These are phyloP conservation scores for Diadophis punctatus DNA, from an alignment of 2,113 vertebrate genomes.

Conservation along the genomic window DNA sequence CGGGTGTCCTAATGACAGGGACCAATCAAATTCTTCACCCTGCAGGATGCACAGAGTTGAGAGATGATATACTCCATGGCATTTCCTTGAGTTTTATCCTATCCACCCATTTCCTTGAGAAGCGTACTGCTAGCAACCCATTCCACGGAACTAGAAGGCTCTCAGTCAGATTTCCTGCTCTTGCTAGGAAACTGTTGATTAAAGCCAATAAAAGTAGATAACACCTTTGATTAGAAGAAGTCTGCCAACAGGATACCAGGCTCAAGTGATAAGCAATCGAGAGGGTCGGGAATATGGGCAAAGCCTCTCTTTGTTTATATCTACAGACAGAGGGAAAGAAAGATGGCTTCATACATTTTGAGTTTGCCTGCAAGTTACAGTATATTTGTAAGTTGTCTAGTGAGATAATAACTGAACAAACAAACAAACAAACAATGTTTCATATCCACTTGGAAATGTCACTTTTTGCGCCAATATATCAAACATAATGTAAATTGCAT, in stretches of 20 bases:
- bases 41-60: neutral
- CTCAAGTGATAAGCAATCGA: neutral
- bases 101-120: neutral
- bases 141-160: neutral
- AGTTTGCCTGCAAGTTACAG: neutral
- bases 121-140: neutral
- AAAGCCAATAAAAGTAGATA: neutral
- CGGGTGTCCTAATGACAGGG: rapidly evolving
- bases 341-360: neutral
- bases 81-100: constrained; percentile 1
- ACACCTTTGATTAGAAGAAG: neutral
- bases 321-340: neutral
- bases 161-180: neutral
- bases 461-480: neutral
- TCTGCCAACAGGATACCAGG: neutral
- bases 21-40: neutral
- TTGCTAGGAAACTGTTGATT: neutral
- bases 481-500: neutral
- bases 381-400: neutral
- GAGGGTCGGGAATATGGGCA: neutral
- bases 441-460: neutral
- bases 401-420: neutral
- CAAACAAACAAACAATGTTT: neutral
- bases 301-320: neutral
- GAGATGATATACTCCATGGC: neutral